Base-by-base conservation (phyloP, 2,888 invertebrate species). In the Vanessa cardui region DNA sequence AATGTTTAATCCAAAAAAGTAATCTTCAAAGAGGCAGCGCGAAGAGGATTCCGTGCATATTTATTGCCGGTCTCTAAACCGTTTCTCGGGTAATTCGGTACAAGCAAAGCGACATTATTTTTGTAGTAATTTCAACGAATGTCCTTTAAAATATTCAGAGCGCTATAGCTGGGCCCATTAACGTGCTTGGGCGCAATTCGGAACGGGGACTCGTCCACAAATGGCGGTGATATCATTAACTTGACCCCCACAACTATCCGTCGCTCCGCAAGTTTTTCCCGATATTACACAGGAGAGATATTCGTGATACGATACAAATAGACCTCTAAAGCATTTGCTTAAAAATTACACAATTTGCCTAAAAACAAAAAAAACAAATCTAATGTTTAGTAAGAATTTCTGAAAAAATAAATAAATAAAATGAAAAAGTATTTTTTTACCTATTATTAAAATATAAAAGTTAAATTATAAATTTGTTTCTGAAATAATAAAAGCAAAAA, bases 121-220 rank as follows among this genome's bases (percentile, higher is more conserved):
- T 92, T 92, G 90, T 89, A 90, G 92, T 92, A 89, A 92, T 92
- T 92, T 92, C 88, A 76, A 86, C 85, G 87, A 92, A 92, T 92
- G 92, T 91, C 89, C 90, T 90, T 92, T 92, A 90, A 92, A 92
- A 92, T 92, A 92, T 92, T 91, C 90, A 90, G 88, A 90, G 87
- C 83, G 86, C 86, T 88, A 87, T 90, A 88, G 91, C 89, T 80
- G 84, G 82, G 86, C 83, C 90, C 92, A 91, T 92, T 92, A 92
- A 90, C 88, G 88, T 91, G 89, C 87, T 86, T 86, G 83, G 81
- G 88, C 86, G 89, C 90, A 88, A 90, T 92, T 92, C 85, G 76
- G 84, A 83, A 84, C 87, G 81, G 84, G 88, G 86, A 82, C 85
- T 84, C 84, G 88, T 87, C 91, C 91, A 81, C 92, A 91, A 91